A percentile compares a stretch with the other conserved stretches of the same genome.
Conservation (phyloP, 2,113 vertebrate genomes). For the Etheostoma spectabile region DNA sequence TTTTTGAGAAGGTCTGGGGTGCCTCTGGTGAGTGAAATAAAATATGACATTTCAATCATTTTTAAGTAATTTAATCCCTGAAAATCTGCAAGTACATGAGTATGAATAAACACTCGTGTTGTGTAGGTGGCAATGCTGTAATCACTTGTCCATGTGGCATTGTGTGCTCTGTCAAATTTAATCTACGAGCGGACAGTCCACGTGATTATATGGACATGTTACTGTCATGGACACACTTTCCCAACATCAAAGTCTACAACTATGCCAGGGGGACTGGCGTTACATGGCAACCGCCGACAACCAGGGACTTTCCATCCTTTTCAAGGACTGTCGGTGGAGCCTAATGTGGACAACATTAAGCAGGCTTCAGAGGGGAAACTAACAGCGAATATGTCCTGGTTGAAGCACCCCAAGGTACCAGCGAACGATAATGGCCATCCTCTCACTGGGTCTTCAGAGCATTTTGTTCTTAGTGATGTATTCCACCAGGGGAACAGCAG, state of each 20-base stretch:
- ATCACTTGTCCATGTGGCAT: slow-evolving; percentile 2
- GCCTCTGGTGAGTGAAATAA: slow-evolving; percentile 5
- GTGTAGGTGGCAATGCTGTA: background rate
- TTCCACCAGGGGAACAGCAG: no score
- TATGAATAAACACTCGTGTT: no score
- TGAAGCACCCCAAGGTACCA: no score
- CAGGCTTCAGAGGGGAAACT: no score
- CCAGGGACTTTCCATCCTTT: background rate
- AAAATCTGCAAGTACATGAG: no score
- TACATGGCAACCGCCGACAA: background rate
- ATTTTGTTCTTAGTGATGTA: no score
- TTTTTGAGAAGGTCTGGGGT: background rate
- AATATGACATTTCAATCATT: background rate
- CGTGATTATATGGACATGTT: background rate
- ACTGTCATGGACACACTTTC: background rate
- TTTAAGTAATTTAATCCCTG: no score
- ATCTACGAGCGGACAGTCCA: background rate
- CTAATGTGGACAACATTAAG: no score
- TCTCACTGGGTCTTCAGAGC: no score
- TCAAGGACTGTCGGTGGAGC: background rate
- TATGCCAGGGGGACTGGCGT: background rate
- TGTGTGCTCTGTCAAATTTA: background rate
- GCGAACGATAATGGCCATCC: no score
- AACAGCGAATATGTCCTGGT: no score
- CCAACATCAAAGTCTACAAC: background rate